These are phyloP conservation scores for Dunckerocampus dactyliophorus DNA, from an alignment of 2,113 vertebrate species.

Conservation along the genomic window DNA sequence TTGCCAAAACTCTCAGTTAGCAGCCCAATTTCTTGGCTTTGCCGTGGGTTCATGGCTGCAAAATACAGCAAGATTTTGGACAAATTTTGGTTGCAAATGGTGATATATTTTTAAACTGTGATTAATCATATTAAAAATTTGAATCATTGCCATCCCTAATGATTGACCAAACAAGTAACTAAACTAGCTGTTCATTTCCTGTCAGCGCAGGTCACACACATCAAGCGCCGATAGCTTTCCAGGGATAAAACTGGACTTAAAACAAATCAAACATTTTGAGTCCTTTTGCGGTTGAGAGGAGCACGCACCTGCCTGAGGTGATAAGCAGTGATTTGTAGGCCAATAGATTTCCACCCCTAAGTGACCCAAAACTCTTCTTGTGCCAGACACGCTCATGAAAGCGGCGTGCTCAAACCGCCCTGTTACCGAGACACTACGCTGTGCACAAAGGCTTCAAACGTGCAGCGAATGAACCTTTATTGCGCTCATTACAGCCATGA, in stretches of 20 bases:
- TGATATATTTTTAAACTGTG: too few relatives aligned
- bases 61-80: too few relatives aligned
- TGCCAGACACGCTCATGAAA: constrained; percentile 18
- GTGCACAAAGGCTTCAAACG: constrained; percentile 57
- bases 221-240: constrained; percentile 13
- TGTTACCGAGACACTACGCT: constrained; percentile 58
- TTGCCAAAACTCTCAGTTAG: too few relatives aligned
- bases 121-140: too few relatives aligned
- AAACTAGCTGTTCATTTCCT: background rate
- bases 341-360: constrained; percentile 52
- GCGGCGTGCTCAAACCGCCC: constrained; percentile 26
- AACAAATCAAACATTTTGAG: constrained; percentile 39
- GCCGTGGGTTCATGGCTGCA: too few relatives aligned
- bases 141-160: too few relatives aligned
- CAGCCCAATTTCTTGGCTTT: too few relatives aligned
- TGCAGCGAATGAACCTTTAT: constrained; percentile 33
- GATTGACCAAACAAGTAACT: too few relatives aligned
- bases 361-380: constrained; percentile 34
- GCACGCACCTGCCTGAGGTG: constrained; percentile 48
- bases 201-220: background rate
- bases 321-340: constrained; percentile 62
- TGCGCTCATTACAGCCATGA: background rate
- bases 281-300: constrained; percentile 29
- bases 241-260: constrained; percentile 32
- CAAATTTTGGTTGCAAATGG: too few relatives aligned